These are phyloP conservation scores for Iselma pallidipennis DNA, from an alignment of 2,888 invertebrate genomes.

Conservation along the genomic window DNA sequence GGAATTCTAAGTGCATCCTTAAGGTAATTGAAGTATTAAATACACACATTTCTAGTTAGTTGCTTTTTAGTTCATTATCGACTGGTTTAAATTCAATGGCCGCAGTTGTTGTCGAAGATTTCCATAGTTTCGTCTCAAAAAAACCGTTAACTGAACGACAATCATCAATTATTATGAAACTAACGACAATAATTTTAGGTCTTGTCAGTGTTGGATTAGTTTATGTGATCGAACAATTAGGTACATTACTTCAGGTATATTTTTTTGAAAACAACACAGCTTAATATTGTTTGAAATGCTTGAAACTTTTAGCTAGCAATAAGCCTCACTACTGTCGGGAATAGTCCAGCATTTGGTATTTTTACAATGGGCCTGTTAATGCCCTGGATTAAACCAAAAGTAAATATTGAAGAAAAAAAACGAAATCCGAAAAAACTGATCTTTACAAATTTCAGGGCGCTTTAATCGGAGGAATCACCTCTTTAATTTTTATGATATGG, in stretches of 20 bases:
- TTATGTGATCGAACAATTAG: neutral
- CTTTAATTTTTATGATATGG: neutral
- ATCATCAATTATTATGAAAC: neutral
- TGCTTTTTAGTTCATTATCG: constrained; percentile 70
- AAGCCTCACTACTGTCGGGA: neutral
- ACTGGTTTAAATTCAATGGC: constrained; percentile 79
- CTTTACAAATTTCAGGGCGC: neutral
- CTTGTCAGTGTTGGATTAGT: neutral
- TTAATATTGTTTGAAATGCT: no score
- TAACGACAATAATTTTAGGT: neutral
- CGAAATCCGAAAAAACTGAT: neutral
- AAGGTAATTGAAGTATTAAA: constrained; percentile 61
- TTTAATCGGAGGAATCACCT: neutral
- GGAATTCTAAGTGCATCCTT: constrained; percentile 88
- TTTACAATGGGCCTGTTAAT: neutral
- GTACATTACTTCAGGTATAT: neutral
- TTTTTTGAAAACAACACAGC: no score
- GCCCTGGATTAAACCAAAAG: neutral
- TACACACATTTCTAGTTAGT: neutral
- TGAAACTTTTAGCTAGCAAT: neutral
- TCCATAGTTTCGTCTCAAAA: constrained; percentile 56
- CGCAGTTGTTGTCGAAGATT: constrained; percentile 74
- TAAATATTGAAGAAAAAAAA: neutral
- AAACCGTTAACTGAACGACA: neutral
- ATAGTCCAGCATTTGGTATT: neutral